These are phyloP conservation scores for Argyra leucocephala DNA, from an alignment of 2,888 invertebrate species.

Conservation along the genomic window DNA sequence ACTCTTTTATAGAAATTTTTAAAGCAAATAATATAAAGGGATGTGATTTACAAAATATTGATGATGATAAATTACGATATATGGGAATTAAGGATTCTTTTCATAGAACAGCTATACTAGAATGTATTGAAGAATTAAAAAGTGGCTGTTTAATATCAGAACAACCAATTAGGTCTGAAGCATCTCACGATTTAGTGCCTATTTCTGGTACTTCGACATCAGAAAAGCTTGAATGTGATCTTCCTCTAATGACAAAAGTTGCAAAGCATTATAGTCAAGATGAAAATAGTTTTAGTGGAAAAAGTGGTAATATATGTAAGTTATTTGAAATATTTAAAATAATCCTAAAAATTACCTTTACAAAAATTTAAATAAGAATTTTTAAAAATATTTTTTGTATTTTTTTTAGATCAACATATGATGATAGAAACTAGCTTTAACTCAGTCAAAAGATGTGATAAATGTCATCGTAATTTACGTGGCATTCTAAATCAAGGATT, in stretches of 20 bases:
- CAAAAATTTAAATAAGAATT: too few species aligned
- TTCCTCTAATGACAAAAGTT: not conserved
- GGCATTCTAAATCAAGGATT: constrained; percentile 62
- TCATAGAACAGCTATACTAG: constrained; percentile 58
- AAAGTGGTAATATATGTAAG: not conserved
- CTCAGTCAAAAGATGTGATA: constrained; percentile 58
- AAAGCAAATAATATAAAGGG: constrained; percentile 62
- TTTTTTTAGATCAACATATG: constrained; percentile 32
- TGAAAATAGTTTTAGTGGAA: not conserved
- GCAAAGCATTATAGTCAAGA: not conserved
- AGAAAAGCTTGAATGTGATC: not conserved
- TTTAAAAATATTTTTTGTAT: too few species aligned
- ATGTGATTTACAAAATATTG: constrained; percentile 53
- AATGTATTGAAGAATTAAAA: constrained; percentile 58
- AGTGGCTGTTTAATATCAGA: constrained; percentile 26
- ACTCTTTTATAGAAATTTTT: constrained; percentile 61
- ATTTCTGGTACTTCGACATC: not conserved
- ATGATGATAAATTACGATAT: constrained; percentile 56
- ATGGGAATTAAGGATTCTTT: constrained; percentile 67
- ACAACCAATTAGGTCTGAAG: constrained; percentile 17
- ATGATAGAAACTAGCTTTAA: constrained; percentile 58
- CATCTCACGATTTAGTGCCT: not conserved
- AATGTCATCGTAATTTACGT: constrained; percentile 61
- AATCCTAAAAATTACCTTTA: too few species aligned
- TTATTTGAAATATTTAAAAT: not conserved